These are phyloP conservation scores for Sinosuthora webbiana DNA, from an alignment of 2,113 vertebrate genomes.

Conservation along the genomic window DNA sequence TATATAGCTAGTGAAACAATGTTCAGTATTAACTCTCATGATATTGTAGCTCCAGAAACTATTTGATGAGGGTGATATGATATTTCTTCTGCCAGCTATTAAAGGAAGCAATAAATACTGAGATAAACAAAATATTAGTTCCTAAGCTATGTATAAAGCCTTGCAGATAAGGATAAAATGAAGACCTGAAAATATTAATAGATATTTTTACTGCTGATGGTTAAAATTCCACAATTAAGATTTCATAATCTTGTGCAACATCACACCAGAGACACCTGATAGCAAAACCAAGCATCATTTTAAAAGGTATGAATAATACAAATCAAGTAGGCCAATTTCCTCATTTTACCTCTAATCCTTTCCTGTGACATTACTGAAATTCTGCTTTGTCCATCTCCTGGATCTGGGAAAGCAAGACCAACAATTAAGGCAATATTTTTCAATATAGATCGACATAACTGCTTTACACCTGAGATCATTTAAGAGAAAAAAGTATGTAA, in stretches of 20 bases:
- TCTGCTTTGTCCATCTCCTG: background rate
- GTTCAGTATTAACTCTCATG: background rate
- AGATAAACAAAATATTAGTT: background rate
- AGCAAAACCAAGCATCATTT: background rate
- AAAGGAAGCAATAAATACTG: background rate
- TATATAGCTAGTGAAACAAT: background rate
- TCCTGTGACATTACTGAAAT: background rate
- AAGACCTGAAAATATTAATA: background rate
- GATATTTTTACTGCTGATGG: background rate
- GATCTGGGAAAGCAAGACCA: background rate
- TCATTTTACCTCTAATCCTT: background rate
- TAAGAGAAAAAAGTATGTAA: background rate
- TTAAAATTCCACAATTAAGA: background rate
- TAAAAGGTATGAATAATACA: background rate
- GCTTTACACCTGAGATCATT: background rate
- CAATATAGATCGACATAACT: background rate
- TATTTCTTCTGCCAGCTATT: background rate
- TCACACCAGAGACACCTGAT: background rate
- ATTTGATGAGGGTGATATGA: background rate
- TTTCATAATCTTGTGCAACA: background rate
- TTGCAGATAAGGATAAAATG: background rate
- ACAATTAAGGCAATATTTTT: background rate
- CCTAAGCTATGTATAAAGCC: background rate
- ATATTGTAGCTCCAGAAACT: background rate
- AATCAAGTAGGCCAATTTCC: background rate